phyloP scores from a whole-genome alignment of 2,888 invertebrate genomes.

The Aricia artaxerxes region DNA sequence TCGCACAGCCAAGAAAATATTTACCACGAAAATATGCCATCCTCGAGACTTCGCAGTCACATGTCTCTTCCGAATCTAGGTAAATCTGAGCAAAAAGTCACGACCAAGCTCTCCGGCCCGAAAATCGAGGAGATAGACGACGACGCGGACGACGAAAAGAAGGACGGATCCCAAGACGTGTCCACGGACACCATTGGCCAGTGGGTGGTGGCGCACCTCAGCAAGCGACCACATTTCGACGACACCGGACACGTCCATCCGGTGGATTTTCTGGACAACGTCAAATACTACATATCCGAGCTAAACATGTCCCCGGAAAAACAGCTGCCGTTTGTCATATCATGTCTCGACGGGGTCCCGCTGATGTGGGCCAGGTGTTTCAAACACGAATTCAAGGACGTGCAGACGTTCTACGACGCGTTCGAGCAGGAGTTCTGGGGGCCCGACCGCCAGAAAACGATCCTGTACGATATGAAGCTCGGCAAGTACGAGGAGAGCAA shows the following conservation, averaged over 20 bases:
- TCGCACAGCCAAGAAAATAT: conserved; percentile 74
- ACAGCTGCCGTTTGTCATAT: conserved; percentile 68
- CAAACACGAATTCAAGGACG: conserved; percentile 63
- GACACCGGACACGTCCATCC: conserved; percentile 70
- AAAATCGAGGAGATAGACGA: conserved; percentile 70
- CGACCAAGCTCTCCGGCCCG: conserved; percentile 49
- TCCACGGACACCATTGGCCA: conserved; percentile 66
- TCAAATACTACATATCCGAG: conserved; percentile 70
- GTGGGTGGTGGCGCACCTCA: conserved; percentile 68
- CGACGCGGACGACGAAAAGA: conserved; percentile 53
- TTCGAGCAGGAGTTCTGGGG: conserved; percentile 77
- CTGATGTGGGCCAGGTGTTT: conserved; percentile 76
- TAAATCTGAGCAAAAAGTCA: conserved; percentile 61
- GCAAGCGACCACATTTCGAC: conserved; percentile 70
- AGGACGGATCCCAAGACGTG: conserved; percentile 51
- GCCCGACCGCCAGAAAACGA: conserved; percentile 68
- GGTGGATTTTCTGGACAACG: conserved; percentile 71
- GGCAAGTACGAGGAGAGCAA: conserved; percentile 68
- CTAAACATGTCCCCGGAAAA: conserved; percentile 65
- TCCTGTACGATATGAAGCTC: conserved; percentile 71
- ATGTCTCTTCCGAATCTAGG: conserved; percentile 75
- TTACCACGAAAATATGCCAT: conserved; percentile 64
- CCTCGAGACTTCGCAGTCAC: conserved; percentile 70
- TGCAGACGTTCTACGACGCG: conserved; percentile 62
- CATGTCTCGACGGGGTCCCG: conserved; percentile 71